Percentiles rank a stretch among this genome's conserved stretches.
Evolutionary conservation across 2,797 vertebrate species (phyloP).

Genomic region (Taenioides sp.): DNA sequence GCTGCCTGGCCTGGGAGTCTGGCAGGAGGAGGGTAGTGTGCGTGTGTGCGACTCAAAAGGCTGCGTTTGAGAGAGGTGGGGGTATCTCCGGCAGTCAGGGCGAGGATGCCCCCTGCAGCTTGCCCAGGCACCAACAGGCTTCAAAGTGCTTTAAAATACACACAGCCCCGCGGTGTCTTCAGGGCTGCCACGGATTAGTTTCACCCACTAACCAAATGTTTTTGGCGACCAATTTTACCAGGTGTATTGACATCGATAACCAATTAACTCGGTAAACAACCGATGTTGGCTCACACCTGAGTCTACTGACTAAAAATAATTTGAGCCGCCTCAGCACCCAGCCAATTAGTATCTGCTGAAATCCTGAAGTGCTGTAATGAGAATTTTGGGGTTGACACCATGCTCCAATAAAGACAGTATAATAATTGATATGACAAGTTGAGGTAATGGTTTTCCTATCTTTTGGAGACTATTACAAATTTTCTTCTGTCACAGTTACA

Average conservation of each 20-base stretch:
- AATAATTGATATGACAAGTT: not conserved
- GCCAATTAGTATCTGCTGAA: constrained; percentile 3
- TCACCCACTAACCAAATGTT: constrained; percentile 19
- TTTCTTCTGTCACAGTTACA: not conserved
- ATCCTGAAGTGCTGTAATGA: not conserved
- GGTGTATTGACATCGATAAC: not conserved
- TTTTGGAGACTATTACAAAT: not conserved
- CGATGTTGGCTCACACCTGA: not conserved
- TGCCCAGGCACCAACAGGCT: constrained; percentile 51
- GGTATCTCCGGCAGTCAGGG: constrained; percentile 50
- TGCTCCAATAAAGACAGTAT: constrained; percentile 1
- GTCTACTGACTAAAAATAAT: not conserved
- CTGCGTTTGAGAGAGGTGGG: constrained; percentile 19
- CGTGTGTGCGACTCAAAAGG: constrained; percentile 9
- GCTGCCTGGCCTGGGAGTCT: constrained; percentile 68
- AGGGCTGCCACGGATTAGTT: constrained; percentile 4
- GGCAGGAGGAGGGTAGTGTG: constrained; percentile 50
- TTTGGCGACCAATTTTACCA: constrained; percentile 27
- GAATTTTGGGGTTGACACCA: not conserved
- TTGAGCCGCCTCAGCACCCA: not conserved
- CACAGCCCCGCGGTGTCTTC: constrained; percentile 7
- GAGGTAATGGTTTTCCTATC: not conserved
- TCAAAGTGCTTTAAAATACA: constrained; percentile 6
- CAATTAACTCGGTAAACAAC: constrained; percentile 33
- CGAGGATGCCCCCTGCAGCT: constrained; percentile 82